Conservation (phyloP, 2,888 invertebrate species). For the Pristionchus arcanus region DNA sequence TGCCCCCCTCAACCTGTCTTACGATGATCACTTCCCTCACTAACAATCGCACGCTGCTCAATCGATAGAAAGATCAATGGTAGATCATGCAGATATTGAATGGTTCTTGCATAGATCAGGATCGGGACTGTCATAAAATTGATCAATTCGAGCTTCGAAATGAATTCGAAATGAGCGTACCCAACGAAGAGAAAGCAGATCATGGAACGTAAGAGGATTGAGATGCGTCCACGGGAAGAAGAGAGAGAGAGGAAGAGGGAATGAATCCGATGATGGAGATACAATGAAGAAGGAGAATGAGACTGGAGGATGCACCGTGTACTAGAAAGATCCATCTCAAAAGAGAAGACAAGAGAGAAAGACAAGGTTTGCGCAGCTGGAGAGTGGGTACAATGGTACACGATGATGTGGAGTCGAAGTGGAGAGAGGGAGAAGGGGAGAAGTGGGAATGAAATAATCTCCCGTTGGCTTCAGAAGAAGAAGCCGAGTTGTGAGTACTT, state of each 20-base stretch:
- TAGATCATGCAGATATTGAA: not conserved
- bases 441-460: constrained; percentile 19
- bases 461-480: constrained; percentile 2
- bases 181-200: constrained; percentile 36
- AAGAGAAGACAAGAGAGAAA: not conserved
- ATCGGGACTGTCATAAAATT: not conserved
- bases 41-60: not conserved
- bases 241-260: not conserved
- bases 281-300: not conserved
- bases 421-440: not conserved
- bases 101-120: constrained; percentile 15
- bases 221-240: not conserved
- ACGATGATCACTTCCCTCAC: constrained; percentile 20
- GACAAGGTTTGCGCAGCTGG: constrained; percentile 14
- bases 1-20: constrained; percentile 16
- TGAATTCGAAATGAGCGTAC: constrained; percentile 25
- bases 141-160: constrained; percentile 9
- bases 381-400: constrained; percentile 1
- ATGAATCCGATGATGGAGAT: not conserved
- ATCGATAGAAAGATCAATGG: not conserved
- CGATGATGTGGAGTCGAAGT: not conserved
- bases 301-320: not conserved
- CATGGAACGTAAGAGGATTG: not conserved
- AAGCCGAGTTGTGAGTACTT: not conserved
- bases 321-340: constrained; percentile 32